phyloP scores from a whole-genome alignment of 2,797 vertebrate genomes.

The Smutsia gigantea region DNA sequence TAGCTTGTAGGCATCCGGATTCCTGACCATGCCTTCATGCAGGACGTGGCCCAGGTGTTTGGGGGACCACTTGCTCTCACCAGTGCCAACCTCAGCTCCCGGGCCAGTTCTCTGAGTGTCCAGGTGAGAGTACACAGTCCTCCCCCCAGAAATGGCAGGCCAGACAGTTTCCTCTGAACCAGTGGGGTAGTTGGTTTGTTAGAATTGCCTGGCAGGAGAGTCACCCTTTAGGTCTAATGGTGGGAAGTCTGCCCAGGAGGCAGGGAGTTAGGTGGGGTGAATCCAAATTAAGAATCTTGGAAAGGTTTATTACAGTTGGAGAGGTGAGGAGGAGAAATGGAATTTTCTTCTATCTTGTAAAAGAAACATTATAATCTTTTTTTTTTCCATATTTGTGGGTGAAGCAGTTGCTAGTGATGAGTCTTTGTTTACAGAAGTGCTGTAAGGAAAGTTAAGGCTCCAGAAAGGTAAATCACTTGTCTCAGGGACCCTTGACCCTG shows the following conservation, averaged over 20 bases:
- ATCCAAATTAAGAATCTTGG: neutral
- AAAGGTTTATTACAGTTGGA: neutral
- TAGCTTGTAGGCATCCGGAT: constrained; percentile 97
- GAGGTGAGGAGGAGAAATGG: neutral
- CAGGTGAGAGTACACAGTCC: constrained; percentile 86
- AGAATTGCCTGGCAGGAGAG: neutral
- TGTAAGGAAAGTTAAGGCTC: neutral
- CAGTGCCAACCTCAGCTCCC: constrained; percentile 95
- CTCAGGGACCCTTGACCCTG: neutral
- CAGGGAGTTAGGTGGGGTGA: neutral
- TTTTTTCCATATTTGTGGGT: neutral
- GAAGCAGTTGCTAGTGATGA: neutral
- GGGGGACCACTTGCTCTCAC: constrained; percentile 94
- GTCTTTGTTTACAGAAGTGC: neutral
- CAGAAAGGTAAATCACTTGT: neutral
- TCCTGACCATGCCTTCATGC: constrained; percentile 93
- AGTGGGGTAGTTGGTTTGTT: neutral
- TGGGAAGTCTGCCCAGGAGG: neutral
- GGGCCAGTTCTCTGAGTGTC: constrained; percentile 91
- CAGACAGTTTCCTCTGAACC: neutral
- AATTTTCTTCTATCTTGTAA: neutral
- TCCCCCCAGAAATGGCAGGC: neutral
- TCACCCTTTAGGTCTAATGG: neutral
- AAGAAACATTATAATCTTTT: neutral
- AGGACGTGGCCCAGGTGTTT: constrained; percentile 92